Evolutionary conservation across 2,113 vertebrate species (phyloP), one percentile per base, ranked within the genome.

Genomic region (Apeltes quadracus): DNA sequence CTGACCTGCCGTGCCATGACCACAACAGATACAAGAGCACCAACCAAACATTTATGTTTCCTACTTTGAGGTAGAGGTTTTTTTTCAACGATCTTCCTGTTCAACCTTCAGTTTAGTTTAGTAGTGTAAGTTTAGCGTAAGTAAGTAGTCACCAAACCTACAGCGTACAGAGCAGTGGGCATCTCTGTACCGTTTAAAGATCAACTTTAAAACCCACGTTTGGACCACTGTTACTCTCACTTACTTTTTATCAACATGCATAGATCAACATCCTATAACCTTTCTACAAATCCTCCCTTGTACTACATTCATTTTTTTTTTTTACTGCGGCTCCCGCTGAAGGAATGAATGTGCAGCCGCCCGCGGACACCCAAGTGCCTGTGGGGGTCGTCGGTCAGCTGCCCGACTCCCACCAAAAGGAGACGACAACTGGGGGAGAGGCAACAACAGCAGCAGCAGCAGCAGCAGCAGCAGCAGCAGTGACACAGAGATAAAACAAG

Each of bases 401-500:
- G 90, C 77, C 83, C 13, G 50, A 59, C 75, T 66, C 64, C 58
- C 64, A 85, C 79, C 84, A 89, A 86, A 91, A 87, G 76, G 84
- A 63, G 81, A 44, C 12, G 83, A 91, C 91, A 92, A 92, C 90
- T 91, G 91, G 83, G 80, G 79, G 44, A 72, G 57, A 48, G 64
- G 32, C 78, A 69, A 73, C 61, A 75, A 58, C 23, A 72, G 55
- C 71, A 78, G 53, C 81, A 81, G 69, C 80, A 81, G 64, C 63
- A 78, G 63, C 62, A 67, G 71, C 62, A 74, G 62, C 75, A 69
- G 74, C 59, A 67, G 72, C 72, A 72, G 67, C 63, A 72, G 82
- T 22, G 62, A 70, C 70, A 58, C 64, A 13, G 61, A 65, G 75
- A 79, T 81, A 71, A 74, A 85, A 78, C 62, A 67, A 63, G 81